Conservation (phyloP, 2,797 vertebrate genomes). For the Perodicticus potto region DNA sequence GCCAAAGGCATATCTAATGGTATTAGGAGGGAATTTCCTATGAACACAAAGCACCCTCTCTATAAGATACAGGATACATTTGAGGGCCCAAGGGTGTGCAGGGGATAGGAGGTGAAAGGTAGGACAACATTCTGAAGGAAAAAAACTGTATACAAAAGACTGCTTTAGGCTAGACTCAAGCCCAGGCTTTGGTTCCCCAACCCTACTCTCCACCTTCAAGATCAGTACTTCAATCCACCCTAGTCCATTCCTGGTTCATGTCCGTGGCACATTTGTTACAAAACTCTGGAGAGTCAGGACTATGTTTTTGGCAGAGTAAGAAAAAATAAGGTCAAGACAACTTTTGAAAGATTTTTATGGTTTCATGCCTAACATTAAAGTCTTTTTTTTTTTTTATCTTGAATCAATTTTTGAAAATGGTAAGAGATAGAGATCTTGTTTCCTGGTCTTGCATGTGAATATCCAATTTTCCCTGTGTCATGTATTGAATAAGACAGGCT, state of each 20-base stretch:
- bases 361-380: too few relatives aligned
- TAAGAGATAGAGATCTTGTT: too few relatives aligned
- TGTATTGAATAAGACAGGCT: too few relatives aligned
- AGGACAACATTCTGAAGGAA: too few relatives aligned
- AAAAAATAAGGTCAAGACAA: background rate
- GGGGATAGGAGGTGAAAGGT: background rate
- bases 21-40: background rate
- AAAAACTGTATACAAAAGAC: background rate
- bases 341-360: background rate
- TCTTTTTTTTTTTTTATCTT: too few relatives aligned
- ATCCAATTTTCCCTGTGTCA: too few relatives aligned
- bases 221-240: background rate
- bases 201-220: too few relatives aligned
- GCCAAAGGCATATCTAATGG: background rate
- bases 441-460: too few relatives aligned
- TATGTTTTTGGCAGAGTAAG: background rate
- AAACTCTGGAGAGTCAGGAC: background rate
- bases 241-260: background rate
- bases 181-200: background rate
- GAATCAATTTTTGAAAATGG: too few relatives aligned
- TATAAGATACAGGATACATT: background rate
- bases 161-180: background rate
- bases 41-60: background rate
- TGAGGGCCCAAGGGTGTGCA: background rate
- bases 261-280: background rate